Conservation (phyloP, 2,113 vertebrate genomes). For the Garra rufa region DNA sequence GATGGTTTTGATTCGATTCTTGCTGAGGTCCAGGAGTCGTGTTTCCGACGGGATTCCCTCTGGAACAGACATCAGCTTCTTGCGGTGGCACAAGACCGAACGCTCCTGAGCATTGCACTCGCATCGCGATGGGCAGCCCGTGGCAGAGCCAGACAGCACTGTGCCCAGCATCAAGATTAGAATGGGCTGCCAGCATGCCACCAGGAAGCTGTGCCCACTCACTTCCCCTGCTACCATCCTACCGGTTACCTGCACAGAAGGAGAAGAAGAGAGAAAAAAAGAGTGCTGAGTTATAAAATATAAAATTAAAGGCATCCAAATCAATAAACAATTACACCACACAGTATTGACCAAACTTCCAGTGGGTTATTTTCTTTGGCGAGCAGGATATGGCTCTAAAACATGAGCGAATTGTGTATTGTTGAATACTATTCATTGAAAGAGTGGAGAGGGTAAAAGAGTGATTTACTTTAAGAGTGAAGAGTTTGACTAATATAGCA, state of each 20-base stretch:
- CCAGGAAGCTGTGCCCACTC: slow-evolving; percentile 95
- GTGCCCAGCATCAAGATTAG: slow-evolving; percentile 94
- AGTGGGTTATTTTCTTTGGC: not conserved
- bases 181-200: slow-evolving; percentile 98
- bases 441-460: not conserved
- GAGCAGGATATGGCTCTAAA: slow-evolving; percentile 14
- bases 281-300: not conserved
- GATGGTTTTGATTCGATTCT: slow-evolving; percentile 97
- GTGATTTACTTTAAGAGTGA: slow-evolving; percentile 27
- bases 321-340: slow-evolving; percentile 27
- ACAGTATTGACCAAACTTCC: slow-evolving; percentile 19
- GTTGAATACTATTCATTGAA: not conserved
- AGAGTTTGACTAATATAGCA: not conserved
- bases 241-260: slow-evolving; percentile 88
- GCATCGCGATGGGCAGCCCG: slow-evolving; percentile 95
- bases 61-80: slow-evolving; percentile 89
- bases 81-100: slow-evolving; percentile 93
- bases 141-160: slow-evolving; percentile 91
- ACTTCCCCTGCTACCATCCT: slow-evolving; percentile 92
- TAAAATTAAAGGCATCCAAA: slow-evolving; percentile 10
- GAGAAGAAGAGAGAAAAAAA: slow-evolving; percentile 27
- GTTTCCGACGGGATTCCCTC: slow-evolving; percentile 96
- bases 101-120: slow-evolving; percentile 96
- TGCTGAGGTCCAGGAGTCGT: slow-evolving; percentile 91
- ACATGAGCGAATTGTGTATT: not conserved